Conservation (phyloP, 2,113 vertebrate genomes). For the Alligator mississippiensis region DNA sequence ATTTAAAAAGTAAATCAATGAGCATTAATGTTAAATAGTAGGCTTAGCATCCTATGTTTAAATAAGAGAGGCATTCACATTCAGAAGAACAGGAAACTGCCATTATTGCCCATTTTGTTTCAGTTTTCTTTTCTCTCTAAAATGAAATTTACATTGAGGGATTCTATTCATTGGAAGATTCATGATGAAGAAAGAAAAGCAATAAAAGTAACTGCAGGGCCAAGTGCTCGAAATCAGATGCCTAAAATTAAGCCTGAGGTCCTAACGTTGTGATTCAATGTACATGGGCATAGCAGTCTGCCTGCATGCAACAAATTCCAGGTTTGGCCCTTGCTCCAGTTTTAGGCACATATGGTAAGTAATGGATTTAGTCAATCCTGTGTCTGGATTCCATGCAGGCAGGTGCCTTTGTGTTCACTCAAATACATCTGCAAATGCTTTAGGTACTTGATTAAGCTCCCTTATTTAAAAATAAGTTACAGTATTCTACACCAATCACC, state of each 20-base stretch:
- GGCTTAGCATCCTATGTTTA: not conserved
- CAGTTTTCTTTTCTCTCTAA: not conserved
- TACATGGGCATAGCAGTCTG: fast-evolving
- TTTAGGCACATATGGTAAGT: not conserved
- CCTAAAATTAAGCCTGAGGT: fast-evolving
- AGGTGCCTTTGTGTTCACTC: fast-evolving
- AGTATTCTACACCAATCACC: not conserved
- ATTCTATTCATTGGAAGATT: not conserved
- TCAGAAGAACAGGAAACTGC: not conserved
- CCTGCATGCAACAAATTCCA: fast-evolving
- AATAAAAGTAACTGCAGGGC: not conserved
- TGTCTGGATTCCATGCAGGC: not conserved
- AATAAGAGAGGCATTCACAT: not conserved
- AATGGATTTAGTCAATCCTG: not conserved
- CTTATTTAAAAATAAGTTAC: not conserved
- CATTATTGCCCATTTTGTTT: not conserved
- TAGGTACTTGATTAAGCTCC: not conserved
- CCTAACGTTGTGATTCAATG: not conserved
- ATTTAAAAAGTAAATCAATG: not conserved
- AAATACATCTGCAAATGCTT: not conserved
- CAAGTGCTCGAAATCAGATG: not conserved
- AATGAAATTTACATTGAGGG: not conserved
- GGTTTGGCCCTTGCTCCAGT: not conserved
- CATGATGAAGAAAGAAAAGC: not conserved
- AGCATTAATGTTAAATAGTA: not conserved